A percentile compares a stretch with the other conserved stretches of the same genome.
phyloP scores from a whole-genome alignment of 2,888 invertebrate genomes.

The Machimus rusticus region DNA sequence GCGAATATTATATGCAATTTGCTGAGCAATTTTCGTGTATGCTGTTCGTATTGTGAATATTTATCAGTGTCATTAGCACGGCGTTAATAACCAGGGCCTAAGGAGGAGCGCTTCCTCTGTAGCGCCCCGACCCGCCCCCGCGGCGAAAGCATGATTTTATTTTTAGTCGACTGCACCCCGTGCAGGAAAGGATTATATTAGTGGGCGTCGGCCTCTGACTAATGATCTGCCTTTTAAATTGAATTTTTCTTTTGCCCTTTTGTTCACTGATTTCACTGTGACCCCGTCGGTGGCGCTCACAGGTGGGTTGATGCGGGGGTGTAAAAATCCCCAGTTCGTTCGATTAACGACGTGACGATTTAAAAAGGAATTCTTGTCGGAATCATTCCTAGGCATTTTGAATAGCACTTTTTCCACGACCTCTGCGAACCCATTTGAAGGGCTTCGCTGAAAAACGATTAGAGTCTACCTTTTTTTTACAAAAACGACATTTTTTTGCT shows the following conservation, averaged over 20 bases:
- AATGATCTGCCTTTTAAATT: not conserved
- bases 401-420: not conserved
- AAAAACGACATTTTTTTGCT: not conserved
- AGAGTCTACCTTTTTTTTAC: not conserved
- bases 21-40: slow-evolving; percentile 49
- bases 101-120: not conserved
- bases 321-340: not conserved
- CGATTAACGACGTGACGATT: not conserved
- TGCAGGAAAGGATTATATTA: not conserved
- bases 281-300: not conserved
- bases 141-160: not conserved
- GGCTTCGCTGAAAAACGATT: not conserved
- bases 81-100: slow-evolving; percentile 17
- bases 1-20: slow-evolving; percentile 53
- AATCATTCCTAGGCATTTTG: not conserved
- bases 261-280: not conserved
- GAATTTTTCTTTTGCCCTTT: not conserved
- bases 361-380: not conserved
- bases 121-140: no score
- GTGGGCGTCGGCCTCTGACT: not conserved
- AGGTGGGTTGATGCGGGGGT: not conserved
- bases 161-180: not conserved
- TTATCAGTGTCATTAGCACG: slow-evolving; percentile 37
- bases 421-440: not conserved
- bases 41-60: slow-evolving; percentile 30